Evolutionary conservation across 2,888 invertebrate species (phyloP).

Genomic region (Luperina testacea): DNA sequence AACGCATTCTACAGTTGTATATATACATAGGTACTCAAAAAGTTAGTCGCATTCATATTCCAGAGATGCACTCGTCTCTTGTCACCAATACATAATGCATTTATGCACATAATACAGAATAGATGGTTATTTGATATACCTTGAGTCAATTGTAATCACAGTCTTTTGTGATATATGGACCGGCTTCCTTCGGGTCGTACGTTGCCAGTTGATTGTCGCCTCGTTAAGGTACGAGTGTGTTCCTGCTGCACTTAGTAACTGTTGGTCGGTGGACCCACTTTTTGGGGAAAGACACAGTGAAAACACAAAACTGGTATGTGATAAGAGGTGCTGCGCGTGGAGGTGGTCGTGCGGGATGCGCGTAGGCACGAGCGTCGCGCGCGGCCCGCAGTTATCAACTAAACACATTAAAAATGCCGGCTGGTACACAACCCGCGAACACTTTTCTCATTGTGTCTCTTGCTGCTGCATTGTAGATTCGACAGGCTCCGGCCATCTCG

Average conservation of each 20-base stretch:
- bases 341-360: constrained; percentile 67
- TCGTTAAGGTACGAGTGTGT: constrained; percentile 48
- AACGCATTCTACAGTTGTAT: constrained; percentile 39
- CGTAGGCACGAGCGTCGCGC: constrained; percentile 80
- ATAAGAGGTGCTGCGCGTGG: constrained; percentile 68
- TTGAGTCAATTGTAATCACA: constrained; percentile 81
- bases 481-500: constrained; percentile 65
- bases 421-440: constrained; percentile 71
- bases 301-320: constrained; percentile 67
- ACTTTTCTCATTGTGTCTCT: constrained; percentile 74
- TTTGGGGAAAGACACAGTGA: constrained; percentile 56
- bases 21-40: constrained; percentile 57
- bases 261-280: constrained; percentile 61
- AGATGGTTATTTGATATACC: constrained; percentile 77
- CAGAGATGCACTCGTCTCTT: constrained; percentile 71
- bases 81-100: constrained; percentile 77
- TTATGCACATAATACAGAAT: constrained; percentile 71
- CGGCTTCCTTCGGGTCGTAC: constrained; percentile 43
- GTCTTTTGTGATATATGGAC: constrained; percentile 69
- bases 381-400: constrained; percentile 86
- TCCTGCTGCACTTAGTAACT: constrained; percentile 57
- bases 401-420: constrained; percentile 85
- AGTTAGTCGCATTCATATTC: constrained; percentile 63
- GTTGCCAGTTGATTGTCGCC: constrained; percentile 21
- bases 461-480: constrained; percentile 75